Conservation (phyloP, 2,113 vertebrate species). For the Phylloscopus trochiloides region DNA sequence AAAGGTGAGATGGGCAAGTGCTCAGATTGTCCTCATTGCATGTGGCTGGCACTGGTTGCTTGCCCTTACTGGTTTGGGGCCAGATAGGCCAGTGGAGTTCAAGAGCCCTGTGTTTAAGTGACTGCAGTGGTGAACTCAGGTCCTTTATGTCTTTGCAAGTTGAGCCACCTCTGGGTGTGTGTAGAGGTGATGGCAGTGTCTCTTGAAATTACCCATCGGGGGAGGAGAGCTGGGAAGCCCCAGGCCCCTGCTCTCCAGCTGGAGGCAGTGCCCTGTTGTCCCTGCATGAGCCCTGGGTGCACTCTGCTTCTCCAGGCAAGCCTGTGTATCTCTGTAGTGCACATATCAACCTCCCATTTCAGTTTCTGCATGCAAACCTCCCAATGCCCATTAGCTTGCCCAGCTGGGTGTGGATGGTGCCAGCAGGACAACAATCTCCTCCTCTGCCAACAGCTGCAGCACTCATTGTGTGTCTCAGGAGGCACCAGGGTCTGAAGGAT, state of each 20-base stretch:
- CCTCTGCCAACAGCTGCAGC: not conserved
- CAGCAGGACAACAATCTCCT: not conserved
- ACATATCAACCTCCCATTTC: not conserved
- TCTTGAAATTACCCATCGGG: not conserved
- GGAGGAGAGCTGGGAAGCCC: not conserved
- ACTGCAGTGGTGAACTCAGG: not conserved
- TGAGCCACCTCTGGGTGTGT: not conserved
- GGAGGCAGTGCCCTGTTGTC: accelerated
- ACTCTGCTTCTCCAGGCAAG: not conserved
- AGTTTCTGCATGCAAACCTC: not conserved
- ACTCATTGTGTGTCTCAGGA: not conserved
- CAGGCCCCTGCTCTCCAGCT: not conserved
- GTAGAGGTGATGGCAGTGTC: not conserved
- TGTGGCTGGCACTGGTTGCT: not conserved
- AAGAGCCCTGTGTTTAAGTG: not conserved
- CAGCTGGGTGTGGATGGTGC: not conserved
- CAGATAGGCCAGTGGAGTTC: not conserved
- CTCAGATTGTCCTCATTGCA: accelerated
- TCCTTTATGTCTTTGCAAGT: not conserved
- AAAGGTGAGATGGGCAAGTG: not conserved
- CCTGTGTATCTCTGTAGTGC: not conserved
- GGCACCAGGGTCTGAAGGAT: not conserved
- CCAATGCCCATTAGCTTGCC: accelerated
- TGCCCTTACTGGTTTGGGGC: not conserved
- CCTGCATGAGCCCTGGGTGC: accelerated